Evolutionary conservation across 2,888 invertebrate genomes (phyloP).

Genomic region (Drosophila eohydei): DNA sequence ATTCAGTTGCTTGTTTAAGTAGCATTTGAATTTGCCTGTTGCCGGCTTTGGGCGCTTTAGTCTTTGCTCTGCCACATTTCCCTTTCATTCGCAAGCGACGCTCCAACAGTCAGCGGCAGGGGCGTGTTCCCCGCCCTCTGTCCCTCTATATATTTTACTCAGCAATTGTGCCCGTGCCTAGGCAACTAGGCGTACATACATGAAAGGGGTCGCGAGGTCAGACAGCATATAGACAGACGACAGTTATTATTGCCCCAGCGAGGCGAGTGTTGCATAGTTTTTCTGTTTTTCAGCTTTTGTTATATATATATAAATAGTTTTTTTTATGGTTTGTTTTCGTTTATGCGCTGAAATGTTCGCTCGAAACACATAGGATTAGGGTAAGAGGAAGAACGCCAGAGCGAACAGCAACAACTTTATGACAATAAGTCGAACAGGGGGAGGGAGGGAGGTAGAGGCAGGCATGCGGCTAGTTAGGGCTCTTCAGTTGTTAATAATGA

Average conservation of each 20-base stretch:
- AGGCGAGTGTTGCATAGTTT: constrained; percentile 34
- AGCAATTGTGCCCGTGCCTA: constrained; percentile 1
- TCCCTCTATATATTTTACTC: background rate
- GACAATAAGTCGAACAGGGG: constrained; percentile 16
- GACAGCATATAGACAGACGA: constrained; percentile 22
- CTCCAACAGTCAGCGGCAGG: constrained; percentile 67
- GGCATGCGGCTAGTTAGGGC: background rate
- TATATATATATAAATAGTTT: constrained; percentile 24
- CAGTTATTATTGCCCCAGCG: constrained; percentile 62
- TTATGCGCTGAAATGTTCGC: constrained; percentile 61
- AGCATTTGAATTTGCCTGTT: constrained; percentile 45
- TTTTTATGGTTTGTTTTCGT: constrained; percentile 63
- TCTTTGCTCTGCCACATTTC: constrained; percentile 22
- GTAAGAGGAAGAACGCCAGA: constrained; percentile 1
- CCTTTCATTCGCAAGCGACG: constrained; percentile 30
- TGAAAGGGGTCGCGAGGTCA: constrained; percentile 49
- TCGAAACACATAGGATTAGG: constrained; percentile 49
- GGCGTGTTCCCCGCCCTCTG: constrained; percentile 21
- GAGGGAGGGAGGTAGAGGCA: background rate
- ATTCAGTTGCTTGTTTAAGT: background rate
- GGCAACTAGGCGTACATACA: constrained; percentile 12
- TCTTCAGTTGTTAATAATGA: constrained; percentile 30
- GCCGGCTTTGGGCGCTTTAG: constrained; percentile 50
- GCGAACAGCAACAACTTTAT: constrained; percentile 17
- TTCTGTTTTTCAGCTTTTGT: constrained; percentile 48